phyloP scores from a whole-genome alignment of 2,888 invertebrate species.

The Pasiphila rectangulata region DNA sequence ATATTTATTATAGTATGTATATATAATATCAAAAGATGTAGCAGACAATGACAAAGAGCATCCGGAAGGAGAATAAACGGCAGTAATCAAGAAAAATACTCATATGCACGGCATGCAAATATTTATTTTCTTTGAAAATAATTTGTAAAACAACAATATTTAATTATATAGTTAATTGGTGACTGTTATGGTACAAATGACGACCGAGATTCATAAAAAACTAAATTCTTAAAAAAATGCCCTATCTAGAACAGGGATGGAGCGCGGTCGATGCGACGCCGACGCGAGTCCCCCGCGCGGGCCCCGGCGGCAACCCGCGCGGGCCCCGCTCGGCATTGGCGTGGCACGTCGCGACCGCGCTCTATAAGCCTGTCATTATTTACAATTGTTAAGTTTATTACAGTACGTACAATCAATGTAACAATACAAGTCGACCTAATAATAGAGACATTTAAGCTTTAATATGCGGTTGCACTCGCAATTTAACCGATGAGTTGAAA shows the following conservation, averaged over 20 bases:
- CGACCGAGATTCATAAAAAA: slow-evolving; percentile 74
- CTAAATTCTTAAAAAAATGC: slow-evolving; percentile 57
- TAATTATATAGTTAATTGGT: slow-evolving; percentile 57
- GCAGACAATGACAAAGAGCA: not conserved
- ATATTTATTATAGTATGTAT: not conserved
- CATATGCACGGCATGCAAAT: slow-evolving; percentile 72
- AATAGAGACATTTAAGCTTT: not conserved
- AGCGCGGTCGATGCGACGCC: slow-evolving; percentile 3
- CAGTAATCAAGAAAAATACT: slow-evolving; percentile 44
- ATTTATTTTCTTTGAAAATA: slow-evolving; percentile 77
- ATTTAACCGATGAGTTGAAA: not conserved
- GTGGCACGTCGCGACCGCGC: not conserved
- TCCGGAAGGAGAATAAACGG: slow-evolving; percentile 2
- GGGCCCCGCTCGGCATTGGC: not conserved
- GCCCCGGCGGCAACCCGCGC: not conserved
- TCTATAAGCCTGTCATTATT: not conserved
- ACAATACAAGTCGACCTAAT: not conserved
- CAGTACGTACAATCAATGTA: not conserved
- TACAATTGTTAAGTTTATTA: slow-evolving; percentile 6
- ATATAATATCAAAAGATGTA: too few relatives aligned
- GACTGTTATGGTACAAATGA: slow-evolving; percentile 72
- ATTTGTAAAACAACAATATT: slow-evolving; percentile 76
- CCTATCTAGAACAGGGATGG: slow-evolving; percentile 17
- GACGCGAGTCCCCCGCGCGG: not conserved
- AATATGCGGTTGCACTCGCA: not conserved